Conservation (phyloP, 2,113 vertebrate species). For the Pseudois nayaur region DNA sequence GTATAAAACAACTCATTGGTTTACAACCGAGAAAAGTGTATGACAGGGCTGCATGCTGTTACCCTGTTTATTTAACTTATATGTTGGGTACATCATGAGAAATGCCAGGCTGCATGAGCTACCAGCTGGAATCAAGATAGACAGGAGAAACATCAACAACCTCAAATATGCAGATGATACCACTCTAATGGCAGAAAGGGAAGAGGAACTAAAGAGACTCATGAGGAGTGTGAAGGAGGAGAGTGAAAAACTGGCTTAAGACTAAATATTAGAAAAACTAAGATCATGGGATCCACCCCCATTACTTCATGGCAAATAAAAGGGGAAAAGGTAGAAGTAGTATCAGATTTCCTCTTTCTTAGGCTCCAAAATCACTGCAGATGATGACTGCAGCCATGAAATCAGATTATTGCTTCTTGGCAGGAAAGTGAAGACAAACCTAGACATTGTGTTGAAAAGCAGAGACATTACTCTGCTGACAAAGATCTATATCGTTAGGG, state of each 20-base stretch:
- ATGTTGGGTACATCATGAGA: neutral
- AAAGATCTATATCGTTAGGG: neutral
- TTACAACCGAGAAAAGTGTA: neutral
- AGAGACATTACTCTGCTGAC: neutral
- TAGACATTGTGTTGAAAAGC: neutral
- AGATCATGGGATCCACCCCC: neutral
- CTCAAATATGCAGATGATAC: neutral
- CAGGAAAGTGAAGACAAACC: neutral
- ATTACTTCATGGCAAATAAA: neutral
- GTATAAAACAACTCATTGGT: neutral
- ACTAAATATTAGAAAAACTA: neutral
- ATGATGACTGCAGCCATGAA: neutral
- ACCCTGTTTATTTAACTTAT: neutral
- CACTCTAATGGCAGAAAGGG: neutral
- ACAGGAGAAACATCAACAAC: neutral
- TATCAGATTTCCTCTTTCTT: neutral
- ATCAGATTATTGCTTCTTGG: neutral
- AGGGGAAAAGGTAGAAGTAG: neutral
- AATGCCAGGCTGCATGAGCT: neutral
- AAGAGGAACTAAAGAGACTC: neutral
- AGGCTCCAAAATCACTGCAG: neutral
- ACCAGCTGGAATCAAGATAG: neutral
- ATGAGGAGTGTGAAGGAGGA: neutral
- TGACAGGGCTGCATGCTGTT: neutral
- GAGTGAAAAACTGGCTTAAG: neutral